Conservation (phyloP, 2,797 vertebrate species). For the Petrocephalus sullivani region DNA sequence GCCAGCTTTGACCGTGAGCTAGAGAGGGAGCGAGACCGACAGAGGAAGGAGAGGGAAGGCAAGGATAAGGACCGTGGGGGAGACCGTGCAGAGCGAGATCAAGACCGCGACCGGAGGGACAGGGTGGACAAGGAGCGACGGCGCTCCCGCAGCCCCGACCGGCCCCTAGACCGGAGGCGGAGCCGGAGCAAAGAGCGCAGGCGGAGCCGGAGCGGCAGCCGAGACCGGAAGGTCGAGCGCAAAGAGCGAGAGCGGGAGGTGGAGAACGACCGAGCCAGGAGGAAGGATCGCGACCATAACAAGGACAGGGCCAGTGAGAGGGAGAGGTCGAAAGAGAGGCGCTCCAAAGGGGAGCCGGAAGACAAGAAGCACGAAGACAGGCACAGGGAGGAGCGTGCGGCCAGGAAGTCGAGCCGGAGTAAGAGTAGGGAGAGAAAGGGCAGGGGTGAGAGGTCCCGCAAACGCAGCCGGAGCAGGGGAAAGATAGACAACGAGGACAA, state of each 20-base stretch:
- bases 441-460: constrained; percentile 59
- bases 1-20: constrained; percentile 92
- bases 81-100: constrained; percentile 41
- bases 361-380: constrained; percentile 67
- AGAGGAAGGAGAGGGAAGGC: constrained; percentile 63
- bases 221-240: constrained; percentile 77
- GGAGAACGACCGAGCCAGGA: constrained; percentile 55
- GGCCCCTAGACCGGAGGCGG: constrained; percentile 65
- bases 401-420: constrained; percentile 80
- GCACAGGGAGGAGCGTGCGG: constrained; percentile 80
- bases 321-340: constrained; percentile 84
- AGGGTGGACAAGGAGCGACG: constrained; percentile 77
- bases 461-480: constrained; percentile 66
- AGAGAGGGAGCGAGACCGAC: constrained; percentile 79
- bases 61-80: constrained; percentile 55
- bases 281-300: constrained; percentile 83
- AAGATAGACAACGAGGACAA: constrained; percentile 70
- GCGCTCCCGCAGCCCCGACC: constrained; percentile 79
- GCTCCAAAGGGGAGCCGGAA: constrained; percentile 72
- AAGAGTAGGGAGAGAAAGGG: constrained; percentile 77
- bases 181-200: constrained; percentile 79
- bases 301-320: constrained; percentile 77
- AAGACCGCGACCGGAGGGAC: constrained; percentile 61
- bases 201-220: constrained; percentile 74
- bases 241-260: constrained; percentile 74